Base-by-base conservation (phyloP, 2,888 invertebrate species). In the Melinaea marsaeus region DNA sequence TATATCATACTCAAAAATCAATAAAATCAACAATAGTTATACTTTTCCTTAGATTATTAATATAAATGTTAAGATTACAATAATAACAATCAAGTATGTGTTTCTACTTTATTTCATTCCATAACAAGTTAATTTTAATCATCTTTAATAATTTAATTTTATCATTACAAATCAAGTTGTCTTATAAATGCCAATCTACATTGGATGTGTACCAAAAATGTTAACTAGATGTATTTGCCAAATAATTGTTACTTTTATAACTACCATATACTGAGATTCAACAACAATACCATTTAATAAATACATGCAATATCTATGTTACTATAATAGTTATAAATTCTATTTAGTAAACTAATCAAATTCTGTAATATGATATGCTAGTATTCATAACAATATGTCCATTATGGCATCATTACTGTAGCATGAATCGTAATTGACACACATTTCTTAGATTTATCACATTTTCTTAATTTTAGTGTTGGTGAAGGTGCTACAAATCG, bases 401-500 rank as follows among this genome's bases (percentile, higher is more conserved):
- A 9, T 42, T 9, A 9, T 42, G 42, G 7, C 37, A 42, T 3
- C 9, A 42, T 42, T 42, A 42, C 7, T 42, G 42, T 3, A 9
- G 6, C 42, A 42, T 42, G 2, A 42, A 42, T 7, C 3, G 9
- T 37, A 42, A 9, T 42, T 42, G 42, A 3, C 42, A 9, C 11
- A 42, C 11, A 42, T 37, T 4, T 37, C 4, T 37, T 2, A n/a
- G 42, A n/a, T 54, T 51, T 45, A 57, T 37, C 0, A 55, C 55
- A 45, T 11, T 56, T 46, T 61, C 57, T 61, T 60, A 58, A 66
- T 66, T 73, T 37, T 67, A 90, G 90, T 33, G 84, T 86, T 62
- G 86, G 86, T 0, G 90, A 89, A 22, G 78, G 74, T 57, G 76
- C 76, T 11, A 72, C 70, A 46, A 80, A 77, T 55, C 77, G 86